Conservation (phyloP, 1,140 invertebrate genomes). For the Brachionus rubens region DNA sequence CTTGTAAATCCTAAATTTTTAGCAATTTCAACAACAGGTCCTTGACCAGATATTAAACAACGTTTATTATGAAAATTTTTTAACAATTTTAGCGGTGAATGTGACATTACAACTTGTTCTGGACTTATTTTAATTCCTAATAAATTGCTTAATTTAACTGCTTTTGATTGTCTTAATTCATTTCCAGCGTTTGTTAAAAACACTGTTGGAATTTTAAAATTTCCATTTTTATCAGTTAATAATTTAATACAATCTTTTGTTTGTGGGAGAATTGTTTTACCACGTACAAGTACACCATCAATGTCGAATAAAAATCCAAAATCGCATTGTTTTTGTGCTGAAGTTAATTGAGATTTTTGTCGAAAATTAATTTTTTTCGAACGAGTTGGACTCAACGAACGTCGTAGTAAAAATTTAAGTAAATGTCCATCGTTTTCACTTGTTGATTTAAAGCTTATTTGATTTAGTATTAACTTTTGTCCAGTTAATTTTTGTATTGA, state of each 20-base stretch:
- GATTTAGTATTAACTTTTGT: background rate
- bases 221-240: conserved; percentile 53
- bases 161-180: conserved; percentile 57
- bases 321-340: background rate
- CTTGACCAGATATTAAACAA: conserved; percentile 70
- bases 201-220: conserved; percentile 56
- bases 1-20: conserved; percentile 69
- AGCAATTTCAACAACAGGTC: conserved; percentile 67
- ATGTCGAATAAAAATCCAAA: conserved; percentile 62
- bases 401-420: conserved; percentile 1
- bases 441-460: conserved; percentile 4
- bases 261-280: conserved; percentile 55
- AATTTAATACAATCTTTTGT: conserved; percentile 55
- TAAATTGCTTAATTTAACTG: conserved; percentile 56
- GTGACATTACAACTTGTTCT: conserved; percentile 71
- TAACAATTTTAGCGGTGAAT: conserved; percentile 69
- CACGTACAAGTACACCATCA: conserved; percentile 61
- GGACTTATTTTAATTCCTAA: conserved; percentile 55
- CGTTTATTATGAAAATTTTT: conserved; percentile 67
- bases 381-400: background rate
- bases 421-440: conserved; percentile 3
- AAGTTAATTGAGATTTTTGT: background rate
- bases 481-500: background rate
- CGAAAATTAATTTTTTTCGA: too few relatives aligned
- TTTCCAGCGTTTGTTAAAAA: conserved; percentile 62